Base-by-base conservation (phyloP, 2,797 vertebrate species). In the Gastrophryne carolinensis region DNA sequence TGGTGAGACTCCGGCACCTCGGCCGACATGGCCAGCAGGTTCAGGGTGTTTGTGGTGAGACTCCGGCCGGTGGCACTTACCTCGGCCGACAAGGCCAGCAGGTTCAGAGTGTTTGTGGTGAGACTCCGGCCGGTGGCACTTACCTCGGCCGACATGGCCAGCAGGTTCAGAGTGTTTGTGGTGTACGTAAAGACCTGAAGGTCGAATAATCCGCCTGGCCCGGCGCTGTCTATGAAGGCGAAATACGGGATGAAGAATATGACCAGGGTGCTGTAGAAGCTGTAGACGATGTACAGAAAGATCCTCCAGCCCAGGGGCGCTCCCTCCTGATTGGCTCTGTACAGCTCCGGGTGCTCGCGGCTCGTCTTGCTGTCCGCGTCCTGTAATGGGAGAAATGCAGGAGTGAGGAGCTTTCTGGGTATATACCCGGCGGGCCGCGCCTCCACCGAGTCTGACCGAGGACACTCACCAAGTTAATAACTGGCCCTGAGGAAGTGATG, bases 171-270 rank as follows among this genome's bases (percentile, higher is more conserved):
- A 19, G 17, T 47, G 8, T 8, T 21, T 19, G 10, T 47, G 6
- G 17, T 47, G 7, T 47, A 47, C 10, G 21, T 19, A 47, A 47
- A 47, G 21, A 47, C 17, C 1, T 47, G 44, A 9, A 17, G 44
- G 10, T 96, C 95, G 0, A 82, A 73, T 0, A 80, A 62, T 0
- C 52, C 73, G 41, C 2, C 72, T 7, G 47, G 77, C 1, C 87
- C 82, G 0, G 82, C 76, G 0, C 37, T 75, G 85, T 94, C 67
- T 21, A 80, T 24, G 32, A 91, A 91, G 82, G 90, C 85, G 75
- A 92, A 89, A 30, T 88, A 72, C 0, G 94, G 82, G 13, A 95
- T 44, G 80, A 95, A 97, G 89, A 95, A 96, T 81, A 93, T 87
- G 69, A 88, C 53, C 0, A 97, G 75, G 0, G 97, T 98, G 1